These are phyloP conservation scores for Halyomorpha halys DNA, from an alignment of 1,140 invertebrate species.

Conservation along the genomic window DNA sequence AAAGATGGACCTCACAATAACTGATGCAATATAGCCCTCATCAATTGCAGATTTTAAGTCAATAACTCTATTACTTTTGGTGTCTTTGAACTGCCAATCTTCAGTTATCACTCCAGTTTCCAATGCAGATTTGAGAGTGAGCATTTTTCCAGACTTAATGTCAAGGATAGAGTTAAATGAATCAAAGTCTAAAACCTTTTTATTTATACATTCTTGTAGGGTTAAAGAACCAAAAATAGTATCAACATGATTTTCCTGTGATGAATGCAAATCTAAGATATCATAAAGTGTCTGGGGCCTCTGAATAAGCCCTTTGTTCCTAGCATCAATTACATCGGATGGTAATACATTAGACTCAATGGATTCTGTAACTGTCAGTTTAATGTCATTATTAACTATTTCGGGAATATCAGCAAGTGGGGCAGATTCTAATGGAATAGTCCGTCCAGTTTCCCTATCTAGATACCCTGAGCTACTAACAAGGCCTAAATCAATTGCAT, in stretches of 20 bases:
- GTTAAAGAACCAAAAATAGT: conserved; percentile 1
- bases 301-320: conserved; percentile 61
- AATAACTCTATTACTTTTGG: conserved; percentile 54
- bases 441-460: conserved; percentile 57
- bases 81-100: conserved; percentile 60
- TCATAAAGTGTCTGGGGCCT: conserved; percentile 87
- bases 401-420: conserved; percentile 40
- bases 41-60: conserved; percentile 65
- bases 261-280: conserved; percentile 66
- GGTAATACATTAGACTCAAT: conserved; percentile 56
- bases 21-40: conserved; percentile 75
- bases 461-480: conserved; percentile 42
- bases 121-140: conserved; percentile 77
- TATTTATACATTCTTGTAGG: conserved; percentile 41
- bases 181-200: conserved; percentile 18
- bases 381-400: conserved; percentile 67
- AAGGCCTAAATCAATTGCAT: conserved; percentile 39
- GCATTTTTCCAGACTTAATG: conserved; percentile 60
- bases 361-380: conserved; percentile 72
- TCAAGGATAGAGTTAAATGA: conserved; percentile 61
- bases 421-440: neutral
- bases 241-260: conserved; percentile 66
- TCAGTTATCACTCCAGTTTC: conserved; percentile 62
- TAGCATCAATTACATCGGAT: conserved; percentile 45
- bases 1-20: conserved; percentile 78